Conservation (phyloP, 2,113 vertebrate species). For the Hippocampus mohnikei region DNA sequence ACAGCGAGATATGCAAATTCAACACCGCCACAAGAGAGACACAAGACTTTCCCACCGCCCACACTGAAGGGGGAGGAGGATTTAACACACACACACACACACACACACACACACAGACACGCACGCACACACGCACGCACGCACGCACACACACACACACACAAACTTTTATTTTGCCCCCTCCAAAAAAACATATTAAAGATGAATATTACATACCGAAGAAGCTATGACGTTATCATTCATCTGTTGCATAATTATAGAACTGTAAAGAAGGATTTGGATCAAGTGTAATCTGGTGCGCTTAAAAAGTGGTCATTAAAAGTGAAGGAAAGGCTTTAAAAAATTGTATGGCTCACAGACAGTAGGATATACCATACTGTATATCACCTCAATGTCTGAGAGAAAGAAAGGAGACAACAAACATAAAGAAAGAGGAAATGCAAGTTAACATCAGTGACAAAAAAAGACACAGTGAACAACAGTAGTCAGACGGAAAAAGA, state of each 20-base stretch:
- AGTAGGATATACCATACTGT: background rate
- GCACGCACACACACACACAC: background rate
- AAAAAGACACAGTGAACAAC: background rate
- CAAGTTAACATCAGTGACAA: background rate
- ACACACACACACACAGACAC: background rate
- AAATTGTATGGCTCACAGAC: background rate
- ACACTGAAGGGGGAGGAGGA: background rate
- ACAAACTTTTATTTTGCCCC: no score
- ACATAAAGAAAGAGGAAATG: background rate
- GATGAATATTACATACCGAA: background rate
- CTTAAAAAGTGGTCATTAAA: constrained; percentile 3
- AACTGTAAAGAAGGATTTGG: constrained; percentile 1
- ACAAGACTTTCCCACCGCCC: constrained; percentile 6
- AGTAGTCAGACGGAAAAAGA: no score
- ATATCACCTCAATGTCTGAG: background rate
- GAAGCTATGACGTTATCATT: background rate
- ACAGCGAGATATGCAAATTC: constrained; percentile 8
- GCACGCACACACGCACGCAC: background rate
- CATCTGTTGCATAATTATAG: background rate
- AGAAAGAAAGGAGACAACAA: background rate
- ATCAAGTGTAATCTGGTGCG: background rate
- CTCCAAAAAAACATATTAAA: background rate
- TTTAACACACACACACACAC: background rate
- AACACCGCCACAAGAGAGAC: constrained; percentile 2
- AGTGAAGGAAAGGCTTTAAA: background rate